These are phyloP conservation scores for Bufotes viridis DNA, from an alignment of 2,797 vertebrate genomes.

Conservation along the genomic window DNA sequence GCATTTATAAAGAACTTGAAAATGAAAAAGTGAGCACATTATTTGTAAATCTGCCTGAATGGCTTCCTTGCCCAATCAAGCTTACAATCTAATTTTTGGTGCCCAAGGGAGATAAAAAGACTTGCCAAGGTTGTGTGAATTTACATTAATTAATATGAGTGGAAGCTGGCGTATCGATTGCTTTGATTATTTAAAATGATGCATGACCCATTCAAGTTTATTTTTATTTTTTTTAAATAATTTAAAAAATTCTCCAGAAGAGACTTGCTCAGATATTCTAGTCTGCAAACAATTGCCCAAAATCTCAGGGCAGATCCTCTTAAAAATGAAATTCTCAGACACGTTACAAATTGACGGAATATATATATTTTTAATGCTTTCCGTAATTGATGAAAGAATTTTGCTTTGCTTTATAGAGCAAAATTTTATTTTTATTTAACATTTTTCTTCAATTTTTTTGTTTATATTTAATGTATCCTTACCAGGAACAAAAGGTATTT, in stretches of 20 bases:
- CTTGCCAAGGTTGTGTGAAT: constrained; percentile 7
- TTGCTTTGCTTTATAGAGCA: neutral
- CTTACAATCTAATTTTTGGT: constrained; percentile 40
- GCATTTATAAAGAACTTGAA: constrained; percentile 4
- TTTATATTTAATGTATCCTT: neutral
- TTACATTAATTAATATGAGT: constrained; percentile 27
- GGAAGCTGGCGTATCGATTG: constrained; percentile 34
- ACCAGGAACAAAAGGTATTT: neutral
- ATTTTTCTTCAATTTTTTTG: neutral
- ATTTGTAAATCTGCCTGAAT: constrained; percentile 33
- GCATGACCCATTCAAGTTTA: neutral
- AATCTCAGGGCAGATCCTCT: neutral
- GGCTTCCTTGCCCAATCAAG: constrained; percentile 26
- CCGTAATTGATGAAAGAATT: neutral
- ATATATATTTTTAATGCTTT: neutral
- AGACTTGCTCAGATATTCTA: neutral
- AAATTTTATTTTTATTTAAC: neutral
- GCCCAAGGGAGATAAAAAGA: constrained; percentile 19
- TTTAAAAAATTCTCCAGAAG: neutral
- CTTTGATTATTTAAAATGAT: constrained; percentile 42
- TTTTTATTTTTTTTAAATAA: neutral
- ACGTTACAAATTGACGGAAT: neutral
- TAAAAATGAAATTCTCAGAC: neutral
- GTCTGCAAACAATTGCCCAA: neutral
- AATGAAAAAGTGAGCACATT: constrained; percentile 18